These are phyloP conservation scores for Acleris sparsana DNA, from an alignment of 2,888 invertebrate genomes.

Conservation along the genomic window DNA sequence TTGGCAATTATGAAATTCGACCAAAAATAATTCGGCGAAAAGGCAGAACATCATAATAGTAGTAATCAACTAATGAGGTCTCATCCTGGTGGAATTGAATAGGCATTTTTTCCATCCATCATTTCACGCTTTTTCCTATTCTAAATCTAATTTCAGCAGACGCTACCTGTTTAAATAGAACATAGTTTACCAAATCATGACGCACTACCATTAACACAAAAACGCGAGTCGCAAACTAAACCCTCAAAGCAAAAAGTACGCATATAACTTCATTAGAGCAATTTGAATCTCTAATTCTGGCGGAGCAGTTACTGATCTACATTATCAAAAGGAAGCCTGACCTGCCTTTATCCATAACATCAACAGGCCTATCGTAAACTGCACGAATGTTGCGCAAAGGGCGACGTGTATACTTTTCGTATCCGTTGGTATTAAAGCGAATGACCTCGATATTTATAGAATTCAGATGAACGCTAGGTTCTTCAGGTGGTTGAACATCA, in stretches of 20 bases:
- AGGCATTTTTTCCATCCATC: no score
- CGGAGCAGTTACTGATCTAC: conserved; percentile 9
- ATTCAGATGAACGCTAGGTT: neutral
- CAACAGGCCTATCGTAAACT: conserved; percentile 23
- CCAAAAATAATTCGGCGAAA: no score
- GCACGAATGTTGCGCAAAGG: conserved; percentile 30
- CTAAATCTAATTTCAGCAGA: no score
- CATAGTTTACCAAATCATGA: no score
- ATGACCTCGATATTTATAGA: neutral
- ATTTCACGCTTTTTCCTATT: no score
- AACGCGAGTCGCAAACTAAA: neutral
- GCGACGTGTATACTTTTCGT: conserved; percentile 3
- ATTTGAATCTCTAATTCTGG: conserved; percentile 7
- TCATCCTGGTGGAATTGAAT: no score
- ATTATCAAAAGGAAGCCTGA: conserved; percentile 31
- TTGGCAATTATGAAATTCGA: no score
- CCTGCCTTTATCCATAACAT: conserved; percentile 18
- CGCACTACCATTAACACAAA: neutral
- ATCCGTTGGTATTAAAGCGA: conserved; percentile 6
- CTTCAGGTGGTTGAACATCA: no score
- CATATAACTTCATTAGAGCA: neutral
- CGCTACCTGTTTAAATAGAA: no score
- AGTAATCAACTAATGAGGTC: no score
- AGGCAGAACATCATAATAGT: no score
- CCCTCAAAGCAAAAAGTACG: conserved; percentile 1